Percentiles rank a stretch among this genome's conserved stretches.
These are phyloP conservation scores for Aphaenogaster rudis DNA, from an alignment of 1,140 invertebrate genomes.

Conservation along the genomic window DNA sequence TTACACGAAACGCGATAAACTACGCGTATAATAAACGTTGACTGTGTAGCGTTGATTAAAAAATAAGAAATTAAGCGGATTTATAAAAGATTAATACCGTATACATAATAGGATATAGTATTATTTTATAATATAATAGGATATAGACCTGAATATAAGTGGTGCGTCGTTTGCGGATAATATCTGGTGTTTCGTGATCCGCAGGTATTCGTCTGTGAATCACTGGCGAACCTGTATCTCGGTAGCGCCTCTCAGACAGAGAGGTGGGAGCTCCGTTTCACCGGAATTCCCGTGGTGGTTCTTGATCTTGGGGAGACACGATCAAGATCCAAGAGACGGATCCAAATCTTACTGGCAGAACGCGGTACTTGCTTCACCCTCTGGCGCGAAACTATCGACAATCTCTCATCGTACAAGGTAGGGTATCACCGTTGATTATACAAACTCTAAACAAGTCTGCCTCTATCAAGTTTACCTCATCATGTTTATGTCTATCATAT, in stretches of 20 bases:
- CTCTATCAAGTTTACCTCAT: not conserved
- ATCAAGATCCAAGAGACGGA: conserved; percentile 90
- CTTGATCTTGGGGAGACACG: conserved; percentile 92
- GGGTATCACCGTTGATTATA: not conserved
- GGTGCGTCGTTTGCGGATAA: not conserved
- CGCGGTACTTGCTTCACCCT: conserved; percentile 94
- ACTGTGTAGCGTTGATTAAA: not conserved
- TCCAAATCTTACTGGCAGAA: conserved; percentile 93
- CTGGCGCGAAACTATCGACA: conserved; percentile 95
- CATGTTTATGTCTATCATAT: not conserved
- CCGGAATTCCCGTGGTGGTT: conserved; percentile 93
- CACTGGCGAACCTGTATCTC: conserved; percentile 93
- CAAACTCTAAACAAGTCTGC: not conserved
- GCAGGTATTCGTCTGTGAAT: conserved; percentile 92
- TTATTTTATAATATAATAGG: not conserved
- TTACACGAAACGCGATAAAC: not conserved
- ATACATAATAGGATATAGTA: not conserved
- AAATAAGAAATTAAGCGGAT: not conserved
- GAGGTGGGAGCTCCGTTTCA: conserved; percentile 92
- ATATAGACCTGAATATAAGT: no score
- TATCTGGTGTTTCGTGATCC: conserved; percentile 46
- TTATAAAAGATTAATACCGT: not conserved
- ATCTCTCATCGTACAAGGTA: conserved; percentile 89
- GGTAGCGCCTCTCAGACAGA: conserved; percentile 88
- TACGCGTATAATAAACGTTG: not conserved